Base-by-base conservation (phyloP, 2,888 invertebrate species). In the Hyppa rectilinea region DNA sequence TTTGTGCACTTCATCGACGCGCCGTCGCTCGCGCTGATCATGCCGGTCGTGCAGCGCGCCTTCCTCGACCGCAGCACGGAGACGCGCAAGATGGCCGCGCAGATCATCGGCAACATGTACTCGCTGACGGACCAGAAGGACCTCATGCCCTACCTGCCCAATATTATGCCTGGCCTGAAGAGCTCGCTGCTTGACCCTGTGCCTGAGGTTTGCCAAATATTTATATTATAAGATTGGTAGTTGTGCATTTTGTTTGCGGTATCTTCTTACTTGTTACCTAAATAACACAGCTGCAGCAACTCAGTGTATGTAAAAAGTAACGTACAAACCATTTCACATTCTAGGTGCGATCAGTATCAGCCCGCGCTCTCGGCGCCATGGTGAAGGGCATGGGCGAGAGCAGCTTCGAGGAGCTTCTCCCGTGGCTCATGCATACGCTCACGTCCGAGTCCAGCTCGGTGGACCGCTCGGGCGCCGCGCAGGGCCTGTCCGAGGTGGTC, bases 1-100 rank as follows among this genome's bases (percentile, higher is more conserved):
- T 99, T 99, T 95, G 99, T 99, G 53, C 99, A 99, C 95, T 99
- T 99, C 94, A 99, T 99, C 88, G 99, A 99, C 94, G 99, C 99
- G 4, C 99, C 99, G 0, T 99, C 99, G 0, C 96, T 99, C 31
- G 99, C 99, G 71, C 96, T 99, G 64, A 99, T 99, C 88, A 99
- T 99, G 99, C 99, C 99, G 0, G 99, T 99, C 5, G 99, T 99
- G 38, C 98, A 99, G 93, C 96, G 99, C 82, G 99, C 99, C 14
- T 99, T 99, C 95, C 98, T 99, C 95, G 99, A 99, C 95, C 97
- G 99, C 78, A 99, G 99, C 61, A 99, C 99, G 0, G 99, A 99
- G 96, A 99, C 99, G 0, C 97, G 99, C 86, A 99, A 99, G 96
- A 99, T 99, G 99, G 99, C 99, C 2, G 99, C 99, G 4, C 99